These are phyloP conservation scores for Orussus abietinus DNA, from an alignment of 1,140 invertebrate genomes.

Conservation along the genomic window DNA sequence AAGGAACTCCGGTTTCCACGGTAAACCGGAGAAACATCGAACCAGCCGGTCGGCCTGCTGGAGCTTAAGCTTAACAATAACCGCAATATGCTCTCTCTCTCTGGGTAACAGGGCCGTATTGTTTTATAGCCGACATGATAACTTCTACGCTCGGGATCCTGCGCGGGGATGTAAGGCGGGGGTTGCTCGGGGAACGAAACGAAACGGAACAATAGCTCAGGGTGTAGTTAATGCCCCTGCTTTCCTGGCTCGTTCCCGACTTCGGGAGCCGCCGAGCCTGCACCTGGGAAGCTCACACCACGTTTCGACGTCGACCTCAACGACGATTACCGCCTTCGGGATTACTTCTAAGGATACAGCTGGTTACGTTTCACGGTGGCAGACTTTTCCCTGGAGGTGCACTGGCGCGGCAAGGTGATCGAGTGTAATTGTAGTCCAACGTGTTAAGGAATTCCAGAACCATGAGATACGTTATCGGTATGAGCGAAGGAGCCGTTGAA, in stretches of 20 bases:
- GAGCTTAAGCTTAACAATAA: constrained; percentile 32
- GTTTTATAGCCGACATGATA: constrained; percentile 45
- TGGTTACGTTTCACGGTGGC: no score
- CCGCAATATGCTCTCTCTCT: constrained; percentile 39
- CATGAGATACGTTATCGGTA: no score
- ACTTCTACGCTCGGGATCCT: constrained; percentile 24
- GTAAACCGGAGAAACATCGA: constrained; percentile 17
- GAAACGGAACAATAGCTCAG: constrained; percentile 44
- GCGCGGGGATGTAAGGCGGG: constrained; percentile 26
- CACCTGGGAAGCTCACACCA: not conserved
- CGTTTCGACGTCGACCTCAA: no score
- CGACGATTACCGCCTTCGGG: no score
- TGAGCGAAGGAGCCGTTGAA: no score
- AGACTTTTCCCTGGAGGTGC: no score
- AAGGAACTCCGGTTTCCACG: no score
- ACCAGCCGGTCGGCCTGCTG: constrained; percentile 20
- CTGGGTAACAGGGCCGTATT: constrained; percentile 34
- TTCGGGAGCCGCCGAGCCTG: constrained; percentile 11
- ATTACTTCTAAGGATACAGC: no score
- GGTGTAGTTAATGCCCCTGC: constrained; percentile 41
- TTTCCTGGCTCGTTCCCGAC: constrained; percentile 16
- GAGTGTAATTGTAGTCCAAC: no score
- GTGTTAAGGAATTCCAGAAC: no score
- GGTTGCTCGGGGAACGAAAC: constrained; percentile 20
- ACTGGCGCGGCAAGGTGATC: no score